Conservation (phyloP, 2,113 vertebrate species). For the Morphnarchus princeps region DNA sequence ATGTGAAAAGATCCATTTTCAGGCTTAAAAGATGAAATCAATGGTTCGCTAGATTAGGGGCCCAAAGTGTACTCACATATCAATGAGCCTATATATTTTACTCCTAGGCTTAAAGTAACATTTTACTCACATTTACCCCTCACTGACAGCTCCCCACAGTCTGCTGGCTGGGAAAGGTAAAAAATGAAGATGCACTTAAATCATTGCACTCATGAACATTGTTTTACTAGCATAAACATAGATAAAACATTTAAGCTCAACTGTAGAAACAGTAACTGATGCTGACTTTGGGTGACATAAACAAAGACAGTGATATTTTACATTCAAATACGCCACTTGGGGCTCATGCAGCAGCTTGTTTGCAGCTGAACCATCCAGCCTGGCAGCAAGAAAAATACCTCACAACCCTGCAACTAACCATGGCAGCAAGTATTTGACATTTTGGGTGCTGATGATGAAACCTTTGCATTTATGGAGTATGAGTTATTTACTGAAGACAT, state of each 20-base stretch:
- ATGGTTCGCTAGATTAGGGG: fast-evolving
- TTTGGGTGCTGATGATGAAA: not conserved
- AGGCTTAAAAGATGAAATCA: not conserved
- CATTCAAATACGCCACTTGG: not conserved
- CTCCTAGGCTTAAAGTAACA: not conserved
- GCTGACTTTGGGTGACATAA: not conserved
- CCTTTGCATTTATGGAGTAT: not conserved
- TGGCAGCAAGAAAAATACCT: not conserved
- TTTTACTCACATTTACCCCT: not conserved
- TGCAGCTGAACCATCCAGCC: not conserved
- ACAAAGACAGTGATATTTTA: not conserved
- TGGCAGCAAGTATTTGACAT: not conserved
- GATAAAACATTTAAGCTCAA: not conserved
- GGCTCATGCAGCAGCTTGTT: not conserved
- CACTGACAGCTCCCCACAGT: not conserved
- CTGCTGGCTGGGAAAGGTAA: not conserved
- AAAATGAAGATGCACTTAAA: not conserved
- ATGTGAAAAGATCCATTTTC: not conserved
- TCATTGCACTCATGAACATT: not conserved
- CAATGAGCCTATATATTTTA: not conserved
- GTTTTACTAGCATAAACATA: not conserved
- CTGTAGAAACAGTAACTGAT: not conserved
- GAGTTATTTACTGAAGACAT: not conserved
- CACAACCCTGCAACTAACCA: not conserved
- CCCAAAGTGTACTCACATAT: not conserved